Base-by-base conservation (phyloP, 2,113 vertebrate genomes). In the Benitochromis conjunctus region DNA sequence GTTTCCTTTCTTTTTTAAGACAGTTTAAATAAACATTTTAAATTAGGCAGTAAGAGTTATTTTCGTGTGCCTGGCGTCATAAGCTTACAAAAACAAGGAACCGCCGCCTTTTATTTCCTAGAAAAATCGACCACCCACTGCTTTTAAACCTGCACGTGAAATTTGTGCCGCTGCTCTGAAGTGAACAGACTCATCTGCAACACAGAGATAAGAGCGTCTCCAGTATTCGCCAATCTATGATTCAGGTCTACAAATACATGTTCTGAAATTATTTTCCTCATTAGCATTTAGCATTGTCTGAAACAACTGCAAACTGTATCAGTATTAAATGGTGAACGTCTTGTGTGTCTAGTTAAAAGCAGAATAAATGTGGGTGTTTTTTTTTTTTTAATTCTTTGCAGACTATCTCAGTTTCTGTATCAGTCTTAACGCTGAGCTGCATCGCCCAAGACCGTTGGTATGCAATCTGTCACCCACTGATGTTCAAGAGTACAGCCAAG, bases 391-490 rank as follows among this genome's bases (percentile, higher is more conserved):
- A 41, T 53, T 16, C 74, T 53, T 86, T 81, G 76, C 91, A 99
- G 98, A 99, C 98, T 2, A 97, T 99, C 92, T 99, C 98, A 0
- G 98, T 99, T 51, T 99, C 98, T 6, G 98, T 99, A 66, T 99
- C 98, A 13, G 98, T 99, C 8, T 95, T 99, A 81, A 99, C 98
- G 0, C 96, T 99, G 83, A 99, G 98, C 92, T 99, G 98, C 94
- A 99, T 99, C 16, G 98, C 98, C 82, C 96, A 98, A 94, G 98
- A 99, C 94, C 97, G 98, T 76, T 99, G 98, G 98, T 99, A 99
- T 58, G 98, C 98, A 6, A 99, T 99, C 96, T 99, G 98, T 92
- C 98, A 99, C 88, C 98, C 98, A 7, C 95, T 99, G 94, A 98
- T 98, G 97, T 99, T 99, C 95, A 99, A 99, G 96, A 99, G 98